Conservation (phyloP, 2,113 vertebrate species). For the Ovibos moschatus region DNA sequence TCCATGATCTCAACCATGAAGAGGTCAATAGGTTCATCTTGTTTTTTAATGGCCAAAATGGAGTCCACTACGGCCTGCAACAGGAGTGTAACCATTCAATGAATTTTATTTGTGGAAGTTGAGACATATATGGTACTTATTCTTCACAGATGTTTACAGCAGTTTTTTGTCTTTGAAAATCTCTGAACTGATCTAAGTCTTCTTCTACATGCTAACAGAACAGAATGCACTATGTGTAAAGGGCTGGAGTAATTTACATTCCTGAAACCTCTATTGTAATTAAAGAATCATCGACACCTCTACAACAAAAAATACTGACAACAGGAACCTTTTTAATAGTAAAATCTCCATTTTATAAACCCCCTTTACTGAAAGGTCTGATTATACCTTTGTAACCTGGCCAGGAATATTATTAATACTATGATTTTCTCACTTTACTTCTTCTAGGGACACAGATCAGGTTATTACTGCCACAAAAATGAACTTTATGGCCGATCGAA, state of each 20-base stretch:
- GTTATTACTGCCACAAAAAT: background rate
- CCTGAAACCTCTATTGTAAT: background rate
- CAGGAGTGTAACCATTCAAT: background rate
- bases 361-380: background rate
- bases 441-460: background rate
- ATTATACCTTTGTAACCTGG: background rate
- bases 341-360: background rate
- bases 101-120: background rate
- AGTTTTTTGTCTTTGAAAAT: background rate
- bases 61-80: conserved; percentile 95
- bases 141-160: background rate
- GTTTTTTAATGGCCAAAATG: conserved; percentile 90
- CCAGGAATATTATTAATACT: background rate
- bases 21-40: conserved; percentile 92
- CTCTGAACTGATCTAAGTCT: background rate
- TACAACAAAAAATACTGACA: background rate
- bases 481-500: rapidly evolving
- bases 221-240: background rate
- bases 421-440: background rate
- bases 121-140: background rate
- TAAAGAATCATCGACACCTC: background rate
- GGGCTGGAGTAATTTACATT: background rate
- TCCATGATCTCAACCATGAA: conserved; percentile 99
- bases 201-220: background rate
- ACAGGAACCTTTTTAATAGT: background rate